These are phyloP conservation scores for Agrochola lota DNA, from an alignment of 2,888 invertebrate genomes.

Conservation along the genomic window DNA sequence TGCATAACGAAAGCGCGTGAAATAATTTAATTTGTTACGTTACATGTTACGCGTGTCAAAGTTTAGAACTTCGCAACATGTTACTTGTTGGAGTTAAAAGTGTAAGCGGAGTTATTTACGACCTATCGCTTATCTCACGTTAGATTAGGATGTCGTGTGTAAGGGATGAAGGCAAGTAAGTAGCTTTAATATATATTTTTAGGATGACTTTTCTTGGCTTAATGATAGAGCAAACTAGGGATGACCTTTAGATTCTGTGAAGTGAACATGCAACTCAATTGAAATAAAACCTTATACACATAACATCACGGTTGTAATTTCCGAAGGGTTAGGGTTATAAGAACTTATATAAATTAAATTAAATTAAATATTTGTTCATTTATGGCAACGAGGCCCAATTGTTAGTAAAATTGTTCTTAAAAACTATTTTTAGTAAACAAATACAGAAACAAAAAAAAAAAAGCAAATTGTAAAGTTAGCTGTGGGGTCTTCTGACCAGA, in stretches of 20 bases:
- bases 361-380: no score
- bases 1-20: constrained; percentile 38
- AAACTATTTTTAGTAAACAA: no score
- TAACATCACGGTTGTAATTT: no score
- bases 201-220: constrained; percentile 1
- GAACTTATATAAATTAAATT: neutral
- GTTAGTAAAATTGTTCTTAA: no score
- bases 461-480: no score
- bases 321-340: neutral
- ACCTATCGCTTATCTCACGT: constrained; percentile 47
- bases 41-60: constrained; percentile 52
- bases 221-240: neutral
- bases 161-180: neutral
- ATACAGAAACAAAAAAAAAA: no score
- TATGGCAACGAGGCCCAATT: no score
- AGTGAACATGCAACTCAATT: neutral
- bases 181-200: neutral
- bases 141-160: constrained; percentile 10
- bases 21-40: constrained; percentile 65
- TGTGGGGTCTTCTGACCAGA: no score
- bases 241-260: neutral
- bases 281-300: neutral
- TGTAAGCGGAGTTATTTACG: constrained; percentile 51
- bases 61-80: constrained; percentile 57
- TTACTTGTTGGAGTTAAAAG: constrained; percentile 56